Evolutionary conservation across 2,888 invertebrate genomes (phyloP).

Genomic region (Hyposoter dolosus): DNA sequence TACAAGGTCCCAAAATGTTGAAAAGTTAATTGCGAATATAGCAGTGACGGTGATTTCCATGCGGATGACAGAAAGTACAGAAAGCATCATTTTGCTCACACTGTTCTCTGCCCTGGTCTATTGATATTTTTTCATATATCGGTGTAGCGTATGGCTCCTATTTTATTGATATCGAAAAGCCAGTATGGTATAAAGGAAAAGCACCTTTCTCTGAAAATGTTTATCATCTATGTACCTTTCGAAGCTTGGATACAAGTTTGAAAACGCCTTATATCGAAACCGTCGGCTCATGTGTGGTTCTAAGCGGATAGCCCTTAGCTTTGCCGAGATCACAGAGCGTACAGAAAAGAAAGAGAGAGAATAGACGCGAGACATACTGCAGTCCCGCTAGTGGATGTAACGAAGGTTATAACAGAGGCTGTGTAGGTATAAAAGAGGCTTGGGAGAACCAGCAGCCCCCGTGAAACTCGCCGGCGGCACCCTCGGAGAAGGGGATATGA

Average conservation of each 20-base stretch:
- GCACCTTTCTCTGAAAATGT: neutral
- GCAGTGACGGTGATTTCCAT: neutral
- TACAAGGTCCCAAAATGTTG: neutral
- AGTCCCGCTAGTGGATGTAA: conserved; percentile 48
- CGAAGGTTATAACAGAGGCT: conserved; percentile 50
- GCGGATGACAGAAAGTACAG: neutral
- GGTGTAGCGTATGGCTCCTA: neutral
- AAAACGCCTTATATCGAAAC: neutral
- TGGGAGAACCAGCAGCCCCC: conserved; percentile 39
- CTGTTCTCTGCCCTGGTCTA: neutral
- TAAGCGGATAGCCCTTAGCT: conserved; percentile 55
- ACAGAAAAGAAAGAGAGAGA: conserved; percentile 46
- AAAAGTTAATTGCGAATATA: neutral
- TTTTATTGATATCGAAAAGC: neutral
- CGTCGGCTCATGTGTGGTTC: conserved; percentile 47
- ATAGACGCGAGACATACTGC: conserved; percentile 50
- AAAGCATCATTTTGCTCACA: neutral
- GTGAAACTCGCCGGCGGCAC: conserved; percentile 58
- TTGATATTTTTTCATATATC: neutral
- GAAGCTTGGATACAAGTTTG: neutral
- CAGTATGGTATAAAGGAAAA: neutral
- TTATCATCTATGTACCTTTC: neutral
- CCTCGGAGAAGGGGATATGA: conserved; percentile 79
- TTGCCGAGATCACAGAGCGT: conserved; percentile 25
- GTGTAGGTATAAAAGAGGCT: conserved; percentile 73